These are phyloP conservation scores for Podocnemis expansa DNA, from an alignment of 2,113 vertebrate species.

Conservation along the genomic window DNA sequence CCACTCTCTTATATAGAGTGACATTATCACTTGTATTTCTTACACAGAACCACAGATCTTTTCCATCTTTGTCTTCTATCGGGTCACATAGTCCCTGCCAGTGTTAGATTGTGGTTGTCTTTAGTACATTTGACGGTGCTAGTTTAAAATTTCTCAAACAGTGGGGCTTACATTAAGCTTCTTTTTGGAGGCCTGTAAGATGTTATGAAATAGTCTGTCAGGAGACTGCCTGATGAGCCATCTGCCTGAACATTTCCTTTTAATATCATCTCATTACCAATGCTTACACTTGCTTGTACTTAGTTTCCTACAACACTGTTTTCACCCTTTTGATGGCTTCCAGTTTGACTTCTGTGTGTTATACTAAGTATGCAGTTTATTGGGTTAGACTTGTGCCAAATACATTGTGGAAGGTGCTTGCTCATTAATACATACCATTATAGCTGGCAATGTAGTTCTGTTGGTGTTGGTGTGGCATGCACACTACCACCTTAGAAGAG, in stretches of 20 bases:
- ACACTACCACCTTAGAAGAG: not conserved
- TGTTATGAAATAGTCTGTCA: not conserved
- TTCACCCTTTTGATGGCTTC: not conserved
- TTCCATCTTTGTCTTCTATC: not conserved
- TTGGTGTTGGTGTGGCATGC: not conserved
- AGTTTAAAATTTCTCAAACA: not conserved
- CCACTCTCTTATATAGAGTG: not conserved
- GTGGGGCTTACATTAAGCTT: not conserved
- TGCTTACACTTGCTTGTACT: not conserved
- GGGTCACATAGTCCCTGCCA: not conserved
- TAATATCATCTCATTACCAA: not conserved
- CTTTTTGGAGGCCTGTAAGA: not conserved
- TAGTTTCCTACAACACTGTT: not conserved
- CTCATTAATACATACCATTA: not conserved
- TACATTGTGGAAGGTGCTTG: not conserved
- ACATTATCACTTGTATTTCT: not conserved
- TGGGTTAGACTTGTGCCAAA: not conserved
- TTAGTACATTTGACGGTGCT: not conserved
- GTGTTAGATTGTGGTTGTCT: not conserved
- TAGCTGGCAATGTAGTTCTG: not conserved
- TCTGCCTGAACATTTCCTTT: not conserved
- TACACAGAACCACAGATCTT: not conserved
- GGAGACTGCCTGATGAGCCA: not conserved
- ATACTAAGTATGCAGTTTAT: not conserved
- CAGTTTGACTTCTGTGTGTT: not conserved